Evolutionary conservation across 2,888 invertebrate species (phyloP), one percentile per base, ranked within the genome.

Genomic region (Poecilobothrus nobilitatus): DNA sequence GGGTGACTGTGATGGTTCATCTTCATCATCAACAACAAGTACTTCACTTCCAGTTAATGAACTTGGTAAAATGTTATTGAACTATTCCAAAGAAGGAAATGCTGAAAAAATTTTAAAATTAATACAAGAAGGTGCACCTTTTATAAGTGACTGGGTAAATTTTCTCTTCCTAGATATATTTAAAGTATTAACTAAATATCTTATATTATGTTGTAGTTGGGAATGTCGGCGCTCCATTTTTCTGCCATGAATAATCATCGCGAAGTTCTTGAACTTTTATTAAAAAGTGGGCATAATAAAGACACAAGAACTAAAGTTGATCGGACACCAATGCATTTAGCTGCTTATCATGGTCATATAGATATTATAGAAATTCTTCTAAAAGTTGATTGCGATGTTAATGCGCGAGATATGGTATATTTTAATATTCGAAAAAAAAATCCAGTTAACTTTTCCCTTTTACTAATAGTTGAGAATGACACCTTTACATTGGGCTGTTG

Each of bases 291-390:
- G 68, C 92, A 94, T 73, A 91, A 91, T 68, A 87, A 91, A 74
- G 95, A 96, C 84, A 90, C 92, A 1, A 86, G 92, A 76, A 96
- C 94, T 37, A 97, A 97, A 85, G 93, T 94, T 2, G 95, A 95
- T 79, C 87, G 94, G 76, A 95, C 96, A 22, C 92, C 96, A 41
- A 83, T 97, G 73, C 96, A 97, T 83, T 86, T 94, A 78, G 95
- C 95, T 53, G 90, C 92, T 3, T 89, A 89, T 78, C 92, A 91
- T 76, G 96, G 95, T 0, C 91, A 95, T 81, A 83, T 87, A 69
- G 84, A 85, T 71, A 90, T 94, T 74, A 91, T 90, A 12, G 85
- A 88, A 74, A 82, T 91, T 61, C 82, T 94, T 41, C 77, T 93
- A 12, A 84, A 84, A 67, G 85, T 89, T 76, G 88, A 89, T 61